Conservation (phyloP, 2,888 invertebrate genomes). For the Julus scandinavius region DNA sequence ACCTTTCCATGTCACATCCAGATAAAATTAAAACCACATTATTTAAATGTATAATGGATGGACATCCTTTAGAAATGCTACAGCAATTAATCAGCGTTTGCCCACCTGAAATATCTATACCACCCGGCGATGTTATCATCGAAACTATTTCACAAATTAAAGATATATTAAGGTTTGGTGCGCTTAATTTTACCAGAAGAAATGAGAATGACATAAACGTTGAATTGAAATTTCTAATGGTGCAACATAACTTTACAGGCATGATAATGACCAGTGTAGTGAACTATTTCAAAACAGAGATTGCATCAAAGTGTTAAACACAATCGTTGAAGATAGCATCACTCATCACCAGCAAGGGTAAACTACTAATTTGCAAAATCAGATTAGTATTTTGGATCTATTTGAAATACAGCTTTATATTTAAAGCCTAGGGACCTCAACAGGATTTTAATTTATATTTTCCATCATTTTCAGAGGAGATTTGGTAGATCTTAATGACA, state of each 20-base stretch:
- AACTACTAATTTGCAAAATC: not conserved
- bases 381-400: not conserved
- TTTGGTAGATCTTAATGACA: slow-evolving; percentile 50
- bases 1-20: slow-evolving; percentile 47
- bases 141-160: slow-evolving; percentile 37
- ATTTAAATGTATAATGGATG: slow-evolving; percentile 52
- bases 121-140: slow-evolving; percentile 55
- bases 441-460: not conserved
- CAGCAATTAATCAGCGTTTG: slow-evolving; percentile 56
- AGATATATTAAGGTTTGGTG: slow-evolving; percentile 50
- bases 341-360: slow-evolving; percentile 26
- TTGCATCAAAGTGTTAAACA: not conserved
- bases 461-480: slow-evolving; percentile 47
- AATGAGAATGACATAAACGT: not conserved
- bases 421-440: not conserved
- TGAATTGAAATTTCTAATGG: not conserved
- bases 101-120: slow-evolving; percentile 44
- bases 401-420: not conserved
- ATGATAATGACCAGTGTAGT: not conserved
- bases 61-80: slow-evolving; percentile 51
- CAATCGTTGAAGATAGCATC: not conserved
- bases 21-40: slow-evolving; percentile 51
- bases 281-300: slow-evolving; percentile 19
- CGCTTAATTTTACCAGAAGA: not conserved
- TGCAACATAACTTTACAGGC: not conserved